Base-by-base conservation (phyloP, 1,140 invertebrate species). In the Dendroctonus ponderosae region DNA sequence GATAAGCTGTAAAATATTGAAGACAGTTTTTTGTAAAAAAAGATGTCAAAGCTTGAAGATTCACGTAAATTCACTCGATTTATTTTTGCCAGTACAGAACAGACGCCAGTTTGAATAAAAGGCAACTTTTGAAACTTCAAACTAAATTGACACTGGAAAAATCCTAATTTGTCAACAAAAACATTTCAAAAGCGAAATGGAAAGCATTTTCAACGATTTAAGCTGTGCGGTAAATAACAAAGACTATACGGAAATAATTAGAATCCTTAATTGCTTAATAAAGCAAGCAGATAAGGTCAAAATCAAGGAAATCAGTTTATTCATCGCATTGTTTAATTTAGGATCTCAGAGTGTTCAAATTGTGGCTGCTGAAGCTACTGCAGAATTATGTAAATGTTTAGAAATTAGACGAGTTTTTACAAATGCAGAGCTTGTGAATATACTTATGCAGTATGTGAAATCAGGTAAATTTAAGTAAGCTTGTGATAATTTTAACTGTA, bases 351-450 rank as follows among this genome's bases (percentile, higher is more conserved):
- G 60, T 43, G 66, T 72, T 7, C 52, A 68, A 39, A 65, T 15
- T 43, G 40, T 81, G 40, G 79, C 82, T 38, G 82, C 87, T 11
- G 85, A 88, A 77, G 83, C 85, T 11, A 85, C 91, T 59, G 88
- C 89, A 0, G 89, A 91, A 77, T 82, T 89, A 43, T 86, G 86
- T 7, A 90, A 89, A 82, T 86, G 81, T 70, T 85, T 87, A 70
- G 78, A 79, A 37, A 89, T 89, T 73, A 83, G 89, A 62, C 83
- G 84, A 75, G 81, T 82, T 69, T 89, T 87, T 67, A 86, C 88
- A 56, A 80, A 82, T 60, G 78, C 76, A 61, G 79, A 85, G 44
- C 80, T 90, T 9, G 82, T 89, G 7, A 78, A 81, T 48, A 79
- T 79, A 41, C 80, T 91, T 48, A 75, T 89, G 40, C 74, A 82